Percentiles rank a stretch among this genome's conserved stretches.
phyloP scores from a whole-genome alignment of 2,113 vertebrate species.

The Cottus gobio region DNA sequence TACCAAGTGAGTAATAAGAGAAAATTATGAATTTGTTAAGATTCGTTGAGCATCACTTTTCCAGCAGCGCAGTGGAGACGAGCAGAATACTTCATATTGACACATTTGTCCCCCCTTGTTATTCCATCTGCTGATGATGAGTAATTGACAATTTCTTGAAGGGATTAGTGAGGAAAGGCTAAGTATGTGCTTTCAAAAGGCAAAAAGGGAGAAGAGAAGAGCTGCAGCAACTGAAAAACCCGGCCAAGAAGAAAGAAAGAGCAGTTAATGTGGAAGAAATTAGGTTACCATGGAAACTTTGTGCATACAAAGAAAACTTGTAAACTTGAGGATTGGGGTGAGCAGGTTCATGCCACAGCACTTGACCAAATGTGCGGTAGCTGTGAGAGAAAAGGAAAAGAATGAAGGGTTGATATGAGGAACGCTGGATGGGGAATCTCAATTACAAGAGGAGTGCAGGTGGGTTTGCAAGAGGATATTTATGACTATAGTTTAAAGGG shows the following conservation, averaged over 20 bases:
- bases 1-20: slow-evolving; percentile 3
- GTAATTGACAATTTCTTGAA: slow-evolving; percentile 28
- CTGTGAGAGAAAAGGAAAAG: slow-evolving; percentile 35
- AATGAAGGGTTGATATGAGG: slow-evolving; percentile 14
- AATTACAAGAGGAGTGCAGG: slow-evolving; percentile 20
- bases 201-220: slow-evolving; percentile 24
- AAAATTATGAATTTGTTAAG: background rate
- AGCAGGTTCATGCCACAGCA: slow-evolving; percentile 47
- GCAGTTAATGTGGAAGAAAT: slow-evolving; percentile 70
- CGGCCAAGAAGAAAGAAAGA: slow-evolving; percentile 58
- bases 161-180: slow-evolving; percentile 36
- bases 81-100: slow-evolving; percentile 20
- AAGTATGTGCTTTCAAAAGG: slow-evolving; percentile 39
- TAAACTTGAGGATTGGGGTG: slow-evolving; percentile 46
- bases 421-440: slow-evolving; percentile 26
- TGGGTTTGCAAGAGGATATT: slow-evolving; percentile 5
- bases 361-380: slow-evolving; percentile 52
- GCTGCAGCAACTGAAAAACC: slow-evolving; percentile 46
- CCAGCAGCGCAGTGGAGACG: slow-evolving; percentile 14
- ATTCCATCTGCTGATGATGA: slow-evolving; percentile 35
- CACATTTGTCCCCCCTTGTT: slow-evolving; percentile 14
- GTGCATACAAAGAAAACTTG: slow-evolving; percentile 68
- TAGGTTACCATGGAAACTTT: slow-evolving; percentile 68
- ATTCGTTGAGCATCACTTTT: slow-evolving; percentile 16
- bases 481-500: slow-evolving; percentile 1